Base-by-base conservation (phyloP, 2,888 invertebrate species). In the Halictus quadricinctus region DNA sequence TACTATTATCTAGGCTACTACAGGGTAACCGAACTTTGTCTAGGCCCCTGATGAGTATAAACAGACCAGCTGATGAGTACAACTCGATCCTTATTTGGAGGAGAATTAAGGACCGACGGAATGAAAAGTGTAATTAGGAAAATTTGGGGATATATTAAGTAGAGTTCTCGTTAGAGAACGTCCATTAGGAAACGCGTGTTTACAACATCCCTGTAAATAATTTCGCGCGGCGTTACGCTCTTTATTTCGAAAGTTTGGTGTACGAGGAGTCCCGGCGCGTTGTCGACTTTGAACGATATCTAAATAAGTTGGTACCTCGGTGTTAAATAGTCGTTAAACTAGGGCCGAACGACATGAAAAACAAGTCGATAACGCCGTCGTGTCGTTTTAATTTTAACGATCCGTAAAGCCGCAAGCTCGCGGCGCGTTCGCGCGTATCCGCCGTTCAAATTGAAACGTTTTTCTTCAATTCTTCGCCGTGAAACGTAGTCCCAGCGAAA, bases 271-370 rank as follows among this genome's bases (percentile, higher is more conserved):
- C 21, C 50, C 54, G 7, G 54, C 54, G 25, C 58, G 60, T 41
- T 43, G 60, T 50, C 41, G 50, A 73, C 66, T 83, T 83, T 70
- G 74, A 85, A 46, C 46, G 73, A 48, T 70, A 43, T 50, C 60
- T 83, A 64, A 83, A 76, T 83, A 83, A 83, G 54, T 85, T 80
- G 70, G 54, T 50, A 18, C 43, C 29, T 46, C 60, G 54, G 66
- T 76, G 69, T 36, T 70, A 73, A 7, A 13, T 50, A 36, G 10
- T 77, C 70, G 69, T 50, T 74, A 72, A 43, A 76, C 29, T 21
- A 15, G 41, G 18, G n/a, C 43, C 21, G 46, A 60, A n/a, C 60
- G 7, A 29, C 21, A 25, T 66, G 76, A 80, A 76, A 41, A 41
- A 54, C n/a, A 58, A 21, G 29, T 15, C 15, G 12, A 13, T 36